Percentiles rank a stretch among this genome's conserved stretches.
These are phyloP conservation scores for Trachelus troglodyta DNA, from an alignment of 2,888 invertebrate genomes.

Conservation along the genomic window DNA sequence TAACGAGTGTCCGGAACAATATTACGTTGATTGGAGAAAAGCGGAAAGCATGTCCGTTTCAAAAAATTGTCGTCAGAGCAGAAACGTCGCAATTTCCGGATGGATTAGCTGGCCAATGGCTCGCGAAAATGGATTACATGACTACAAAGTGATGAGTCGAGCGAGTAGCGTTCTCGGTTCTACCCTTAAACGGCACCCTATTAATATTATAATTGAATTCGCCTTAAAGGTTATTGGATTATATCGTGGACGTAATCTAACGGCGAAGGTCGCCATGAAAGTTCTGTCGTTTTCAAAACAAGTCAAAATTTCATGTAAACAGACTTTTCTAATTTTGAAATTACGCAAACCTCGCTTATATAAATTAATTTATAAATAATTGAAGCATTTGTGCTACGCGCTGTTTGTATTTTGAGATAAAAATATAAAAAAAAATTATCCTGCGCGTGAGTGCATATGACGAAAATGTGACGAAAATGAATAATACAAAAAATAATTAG, in stretches of 20 bases:
- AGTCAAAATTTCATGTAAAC: not conserved
- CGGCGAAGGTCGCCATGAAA: not conserved
- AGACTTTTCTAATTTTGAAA: not conserved
- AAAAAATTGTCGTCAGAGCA: slow-evolving; percentile 36
- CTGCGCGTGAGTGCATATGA: not conserved
- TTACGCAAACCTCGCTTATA: not conserved
- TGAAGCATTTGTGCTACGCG: not conserved
- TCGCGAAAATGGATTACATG: slow-evolving; percentile 46
- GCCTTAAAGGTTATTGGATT: not conserved
- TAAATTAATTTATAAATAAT: not conserved
- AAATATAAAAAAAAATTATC: not conserved
- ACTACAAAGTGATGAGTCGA: slow-evolving; percentile 32
- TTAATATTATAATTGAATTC: not conserved
- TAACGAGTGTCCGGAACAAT: slow-evolving; percentile 1
- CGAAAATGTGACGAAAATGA: not conserved
- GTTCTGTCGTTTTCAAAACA: not conserved
- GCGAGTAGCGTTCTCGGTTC: not conserved
- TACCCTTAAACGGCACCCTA: not conserved
- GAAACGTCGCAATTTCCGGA: slow-evolving; percentile 49
- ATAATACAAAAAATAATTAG: not conserved
- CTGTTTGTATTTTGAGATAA: not conserved
- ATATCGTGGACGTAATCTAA: not conserved
- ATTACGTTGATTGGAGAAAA: slow-evolving; percentile 4
- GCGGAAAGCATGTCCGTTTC: slow-evolving; percentile 19
- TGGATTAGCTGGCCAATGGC: slow-evolving; percentile 37